phyloP scores from a whole-genome alignment of 2,888 invertebrate species.

The Drosophila crucigera region DNA sequence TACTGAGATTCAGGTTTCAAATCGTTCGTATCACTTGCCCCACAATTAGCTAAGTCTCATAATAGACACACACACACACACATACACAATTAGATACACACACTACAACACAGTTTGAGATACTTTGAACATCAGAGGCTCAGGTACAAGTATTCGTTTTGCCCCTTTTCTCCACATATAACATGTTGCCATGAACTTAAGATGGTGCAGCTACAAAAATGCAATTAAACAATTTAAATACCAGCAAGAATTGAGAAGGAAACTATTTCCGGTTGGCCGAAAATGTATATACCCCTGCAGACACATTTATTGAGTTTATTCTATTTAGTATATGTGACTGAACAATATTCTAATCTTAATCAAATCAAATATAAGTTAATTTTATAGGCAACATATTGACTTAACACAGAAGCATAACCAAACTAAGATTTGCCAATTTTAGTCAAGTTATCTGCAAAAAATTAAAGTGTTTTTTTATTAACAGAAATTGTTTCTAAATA shows the following conservation, averaged over 20 bases:
- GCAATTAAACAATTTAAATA: neutral
- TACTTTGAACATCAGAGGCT: slow-evolving; percentile 72
- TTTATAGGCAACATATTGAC: neutral
- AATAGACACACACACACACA: slow-evolving; percentile 26
- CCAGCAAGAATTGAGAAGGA: neutral
- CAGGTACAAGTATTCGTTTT: slow-evolving; percentile 67
- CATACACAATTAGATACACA: slow-evolving; percentile 14
- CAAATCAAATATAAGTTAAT: neutral
- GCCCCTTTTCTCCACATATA: slow-evolving; percentile 15
- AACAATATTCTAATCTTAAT: neutral
- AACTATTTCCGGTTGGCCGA: neutral
- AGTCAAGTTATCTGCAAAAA: neutral
- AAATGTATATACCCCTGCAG: neutral
- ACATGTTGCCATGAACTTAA: slow-evolving; percentile 14
- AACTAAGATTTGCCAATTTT: neutral
- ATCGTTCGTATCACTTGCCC: slow-evolving; percentile 58
- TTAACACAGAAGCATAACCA: neutral
- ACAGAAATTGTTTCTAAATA: neutral
- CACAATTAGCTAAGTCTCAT: slow-evolving; percentile 14
- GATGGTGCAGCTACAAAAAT: slow-evolving; percentile 32
- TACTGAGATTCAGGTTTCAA: slow-evolving; percentile 75
- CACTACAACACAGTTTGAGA: slow-evolving; percentile 38
- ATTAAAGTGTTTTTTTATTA: neutral
- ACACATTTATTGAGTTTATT: neutral
- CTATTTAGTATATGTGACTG: neutral